phyloP scores from a whole-genome alignment of 1,140 invertebrate genomes.

The Triops cancriformis region DNA sequence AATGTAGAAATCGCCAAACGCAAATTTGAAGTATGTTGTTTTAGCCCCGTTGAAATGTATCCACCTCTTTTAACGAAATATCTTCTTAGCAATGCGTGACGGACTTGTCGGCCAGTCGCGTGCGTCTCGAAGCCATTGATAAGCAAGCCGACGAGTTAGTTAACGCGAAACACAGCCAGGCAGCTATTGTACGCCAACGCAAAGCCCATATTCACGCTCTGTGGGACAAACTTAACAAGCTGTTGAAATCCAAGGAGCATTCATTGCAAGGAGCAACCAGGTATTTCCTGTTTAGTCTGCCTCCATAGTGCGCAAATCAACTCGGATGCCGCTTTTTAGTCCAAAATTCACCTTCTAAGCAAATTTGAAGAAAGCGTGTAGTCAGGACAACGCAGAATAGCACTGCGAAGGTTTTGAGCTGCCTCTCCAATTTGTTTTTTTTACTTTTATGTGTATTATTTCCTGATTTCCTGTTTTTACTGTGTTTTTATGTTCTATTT shows the following conservation, averaged over 20 bases:
- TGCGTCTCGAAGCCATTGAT: slow-evolving; percentile 81
- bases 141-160: slow-evolving; percentile 60
- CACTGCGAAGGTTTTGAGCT: no score
- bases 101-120: slow-evolving; percentile 83
- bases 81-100: slow-evolving; percentile 77
- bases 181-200: slow-evolving; percentile 70
- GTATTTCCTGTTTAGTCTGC: slow-evolving; percentile 37
- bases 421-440: no score
- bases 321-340: no score
- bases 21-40: slow-evolving; percentile 70
- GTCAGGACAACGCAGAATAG: no score
- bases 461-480: no score
- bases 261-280: slow-evolving; percentile 81
- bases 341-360: no score
- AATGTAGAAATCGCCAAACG: slow-evolving; percentile 88
- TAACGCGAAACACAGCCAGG: slow-evolving; percentile 73
- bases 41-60: background rate
- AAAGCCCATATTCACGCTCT: slow-evolving; percentile 76
- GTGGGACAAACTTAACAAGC: slow-evolving; percentile 77
- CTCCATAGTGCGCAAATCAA: background rate
- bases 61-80: slow-evolving; percentile 29
- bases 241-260: slow-evolving; percentile 63
- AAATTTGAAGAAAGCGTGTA: no score
- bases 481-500: no score
- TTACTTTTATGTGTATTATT: no score